phyloP scores from a whole-genome alignment of 2,797 vertebrate species.

The Borostomias antarcticus region DNA sequence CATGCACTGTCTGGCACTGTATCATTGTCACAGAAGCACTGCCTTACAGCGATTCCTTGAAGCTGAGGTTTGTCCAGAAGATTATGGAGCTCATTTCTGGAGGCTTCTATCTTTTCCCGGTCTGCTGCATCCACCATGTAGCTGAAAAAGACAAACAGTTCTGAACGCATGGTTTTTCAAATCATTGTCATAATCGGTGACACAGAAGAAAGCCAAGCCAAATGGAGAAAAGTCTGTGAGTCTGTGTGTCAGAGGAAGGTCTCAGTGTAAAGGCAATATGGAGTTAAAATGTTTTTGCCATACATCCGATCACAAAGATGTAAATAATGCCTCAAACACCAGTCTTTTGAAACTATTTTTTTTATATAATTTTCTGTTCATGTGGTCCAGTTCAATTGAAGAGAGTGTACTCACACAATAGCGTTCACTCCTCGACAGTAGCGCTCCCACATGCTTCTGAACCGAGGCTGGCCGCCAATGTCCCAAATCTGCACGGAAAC shows the following conservation, averaged over 20 bases:
- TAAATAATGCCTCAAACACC: not conserved
- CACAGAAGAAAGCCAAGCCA: too few relatives aligned
- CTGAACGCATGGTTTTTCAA: not conserved
- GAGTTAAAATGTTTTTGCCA: too few relatives aligned
- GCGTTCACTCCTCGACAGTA: slow-evolving; percentile 98
- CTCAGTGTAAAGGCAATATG: too few relatives aligned
- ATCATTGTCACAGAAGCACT: not conserved
- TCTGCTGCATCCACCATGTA: slow-evolving; percentile 99
- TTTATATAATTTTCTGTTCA: too few relatives aligned
- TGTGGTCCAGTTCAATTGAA: not conserved
- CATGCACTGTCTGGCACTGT: not conserved
- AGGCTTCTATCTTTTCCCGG: slow-evolving; percentile 95
- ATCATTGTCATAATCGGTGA: not conserved
- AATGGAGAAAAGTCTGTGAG: too few relatives aligned
- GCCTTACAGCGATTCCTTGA: slow-evolving; percentile 95
- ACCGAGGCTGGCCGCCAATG: slow-evolving; percentile 96
- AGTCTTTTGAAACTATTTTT: not conserved
- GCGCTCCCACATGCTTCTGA: slow-evolving; percentile 99
- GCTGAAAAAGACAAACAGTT: slow-evolving; percentile 62
- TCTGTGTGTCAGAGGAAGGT: too few relatives aligned
- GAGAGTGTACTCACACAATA: slow-evolving; percentile 87
- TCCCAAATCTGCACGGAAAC: slow-evolving; percentile 89
- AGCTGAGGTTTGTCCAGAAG: slow-evolving; percentile 97
- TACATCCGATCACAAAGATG: too few relatives aligned
- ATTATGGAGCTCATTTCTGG: slow-evolving; percentile 96